Percentiles rank a stretch among this genome's conserved stretches.
Evolutionary conservation across 2,888 invertebrate species (phyloP).

Genomic region (Clanis bilineata): DNA sequence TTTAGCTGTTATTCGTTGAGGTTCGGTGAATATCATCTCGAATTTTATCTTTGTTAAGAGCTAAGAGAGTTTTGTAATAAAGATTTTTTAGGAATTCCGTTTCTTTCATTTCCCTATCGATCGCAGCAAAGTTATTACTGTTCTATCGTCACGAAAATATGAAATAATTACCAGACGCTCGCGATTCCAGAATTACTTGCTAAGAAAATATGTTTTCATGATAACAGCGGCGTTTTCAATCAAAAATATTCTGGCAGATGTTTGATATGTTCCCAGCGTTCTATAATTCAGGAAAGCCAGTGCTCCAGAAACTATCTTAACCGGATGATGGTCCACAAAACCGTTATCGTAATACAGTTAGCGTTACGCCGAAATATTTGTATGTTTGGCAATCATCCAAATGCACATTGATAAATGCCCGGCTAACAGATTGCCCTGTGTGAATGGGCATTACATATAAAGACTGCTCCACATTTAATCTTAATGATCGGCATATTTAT

Average conservation of each 20-base stretch:
- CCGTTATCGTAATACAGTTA: slow-evolving; percentile 24
- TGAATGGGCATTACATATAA: slow-evolving; percentile 39
- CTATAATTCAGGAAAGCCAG: slow-evolving; percentile 23
- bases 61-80: slow-evolving; percentile 71
- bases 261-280: slow-evolving; percentile 13
- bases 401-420: slow-evolving; percentile 39
- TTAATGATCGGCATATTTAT: slow-evolving; percentile 13
- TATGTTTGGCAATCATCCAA: slow-evolving; percentile 44
- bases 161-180: slow-evolving; percentile 19
- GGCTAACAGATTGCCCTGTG: slow-evolving; percentile 24
- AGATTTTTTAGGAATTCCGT: slow-evolving; percentile 48
- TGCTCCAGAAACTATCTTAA: slow-evolving; percentile 14
- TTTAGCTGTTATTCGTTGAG: slow-evolving; percentile 44
- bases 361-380: slow-evolving; percentile 41
- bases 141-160: neutral
- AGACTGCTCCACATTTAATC: neutral
- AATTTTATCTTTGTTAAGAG: slow-evolving; percentile 62
- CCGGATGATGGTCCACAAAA: slow-evolving; percentile 23
- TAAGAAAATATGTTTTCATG: neutral
- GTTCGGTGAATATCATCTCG: slow-evolving; percentile 50
- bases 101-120: slow-evolving; percentile 27
- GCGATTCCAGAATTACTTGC: slow-evolving; percentile 1
- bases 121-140: neutral
- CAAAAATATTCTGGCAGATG: slow-evolving; percentile 3
- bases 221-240: neutral